Evolutionary conservation across 2,797 vertebrate species (phyloP).

Genomic region (Chelmon rostratus): DNA sequence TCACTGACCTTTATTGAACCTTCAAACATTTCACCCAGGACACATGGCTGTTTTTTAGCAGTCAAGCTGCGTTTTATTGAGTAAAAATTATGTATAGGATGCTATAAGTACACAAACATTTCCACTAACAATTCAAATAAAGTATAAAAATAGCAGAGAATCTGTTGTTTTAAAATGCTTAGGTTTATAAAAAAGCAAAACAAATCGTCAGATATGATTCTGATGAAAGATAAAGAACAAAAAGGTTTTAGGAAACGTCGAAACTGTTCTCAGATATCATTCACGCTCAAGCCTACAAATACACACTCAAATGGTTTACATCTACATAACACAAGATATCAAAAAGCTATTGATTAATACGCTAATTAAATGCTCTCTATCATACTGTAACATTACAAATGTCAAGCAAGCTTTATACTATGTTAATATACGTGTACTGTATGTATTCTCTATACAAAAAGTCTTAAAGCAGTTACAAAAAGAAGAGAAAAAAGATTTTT

Average conservation of each 20-base stretch:
- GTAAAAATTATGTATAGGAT: slow-evolving; percentile 56
- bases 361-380: too few relatives aligned
- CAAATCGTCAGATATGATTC: slow-evolving; percentile 23
- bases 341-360: slow-evolving; percentile 63
- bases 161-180: slow-evolving; percentile 54
- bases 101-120: slow-evolving; percentile 62
- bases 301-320: slow-evolving; percentile 33
- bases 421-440: slow-evolving; percentile 55
- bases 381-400: slow-evolving; percentile 48
- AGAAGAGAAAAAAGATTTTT: slow-evolving; percentile 12
- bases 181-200: slow-evolving; percentile 44
- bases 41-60: slow-evolving; percentile 15
- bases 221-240: slow-evolving; percentile 39
- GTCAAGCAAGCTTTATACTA: slow-evolving; percentile 46
- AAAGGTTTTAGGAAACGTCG: slow-evolving; percentile 29
- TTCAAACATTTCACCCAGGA: slow-evolving; percentile 7
- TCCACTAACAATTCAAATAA: slow-evolving; percentile 56
- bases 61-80: slow-evolving; percentile 72
- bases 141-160: slow-evolving; percentile 71
- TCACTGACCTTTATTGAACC: too few relatives aligned
- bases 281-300: slow-evolving; percentile 51
- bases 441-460: slow-evolving; percentile 48
- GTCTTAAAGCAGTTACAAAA: slow-evolving; percentile 46
- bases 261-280: slow-evolving; percentile 12
- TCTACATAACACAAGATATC: slow-evolving; percentile 39